phyloP scores from a whole-genome alignment of 2,797 vertebrate species.

The Parauchenoglanis ngamensis region DNA sequence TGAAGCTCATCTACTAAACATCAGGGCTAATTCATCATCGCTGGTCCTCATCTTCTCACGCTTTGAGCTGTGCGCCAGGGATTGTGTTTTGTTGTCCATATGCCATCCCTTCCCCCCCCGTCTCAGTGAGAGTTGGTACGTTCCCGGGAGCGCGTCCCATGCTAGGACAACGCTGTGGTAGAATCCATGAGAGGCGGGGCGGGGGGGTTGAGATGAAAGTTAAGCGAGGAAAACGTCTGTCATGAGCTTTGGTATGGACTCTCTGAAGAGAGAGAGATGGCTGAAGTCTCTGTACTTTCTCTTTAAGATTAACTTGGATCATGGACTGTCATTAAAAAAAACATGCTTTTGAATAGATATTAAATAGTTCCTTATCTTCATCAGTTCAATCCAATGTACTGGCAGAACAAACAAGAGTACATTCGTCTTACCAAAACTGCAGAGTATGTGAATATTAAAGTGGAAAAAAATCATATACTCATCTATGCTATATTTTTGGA shows the following conservation, averaged over 20 bases:
- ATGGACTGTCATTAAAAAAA: not conserved
- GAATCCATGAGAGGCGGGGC: conserved; percentile 12
- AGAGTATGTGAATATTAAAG: not conserved
- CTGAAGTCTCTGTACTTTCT: not conserved
- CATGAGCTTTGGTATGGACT: not conserved
- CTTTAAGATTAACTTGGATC: not conserved
- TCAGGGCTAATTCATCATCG: not conserved
- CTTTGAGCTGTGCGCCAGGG: conserved; percentile 42
- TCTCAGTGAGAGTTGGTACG: conserved; percentile 57
- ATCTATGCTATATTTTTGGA: not conserved
- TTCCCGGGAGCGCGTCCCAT: conserved; percentile 39
- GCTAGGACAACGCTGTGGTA: not conserved
- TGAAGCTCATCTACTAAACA: conserved; percentile 13
- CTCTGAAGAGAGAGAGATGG: not conserved
- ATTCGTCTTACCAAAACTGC: not conserved
- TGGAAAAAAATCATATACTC: not conserved
- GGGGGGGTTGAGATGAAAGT: conserved; percentile 17
- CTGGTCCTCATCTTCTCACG: conserved; percentile 44
- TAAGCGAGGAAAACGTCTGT: not conserved
- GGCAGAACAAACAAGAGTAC: not conserved
- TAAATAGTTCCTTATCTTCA: not conserved
- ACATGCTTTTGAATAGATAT: not conserved
- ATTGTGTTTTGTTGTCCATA: conserved; percentile 48
- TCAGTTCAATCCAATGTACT: not conserved
- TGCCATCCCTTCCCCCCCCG: conserved; percentile 17